A percentile compares a stretch with the other conserved stretches of the same genome.
Evolutionary conservation across 2,113 vertebrate genomes (phyloP).

Genomic region (Actenoides lindsayi): DNA sequence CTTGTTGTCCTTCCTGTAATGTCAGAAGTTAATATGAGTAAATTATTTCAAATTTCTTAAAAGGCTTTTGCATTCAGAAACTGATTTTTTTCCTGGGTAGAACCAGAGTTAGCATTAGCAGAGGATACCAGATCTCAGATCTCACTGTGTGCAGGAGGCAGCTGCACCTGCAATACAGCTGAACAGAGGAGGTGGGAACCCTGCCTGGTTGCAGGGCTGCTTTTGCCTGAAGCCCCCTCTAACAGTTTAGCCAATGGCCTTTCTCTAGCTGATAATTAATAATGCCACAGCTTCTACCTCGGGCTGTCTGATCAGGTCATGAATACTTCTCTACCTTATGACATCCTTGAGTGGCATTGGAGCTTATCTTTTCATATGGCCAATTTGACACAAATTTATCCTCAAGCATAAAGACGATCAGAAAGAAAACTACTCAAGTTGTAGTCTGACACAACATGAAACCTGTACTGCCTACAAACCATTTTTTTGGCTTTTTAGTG

Average conservation of each 20-base stretch:
- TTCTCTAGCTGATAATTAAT: not conserved
- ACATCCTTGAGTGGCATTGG: not conserved
- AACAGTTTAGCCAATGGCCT: constrained; percentile 31
- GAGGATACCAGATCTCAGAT: not conserved
- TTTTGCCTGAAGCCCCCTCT: constrained; percentile 23
- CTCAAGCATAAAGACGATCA: not conserved
- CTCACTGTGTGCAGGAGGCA: constrained; percentile 16
- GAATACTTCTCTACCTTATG: not conserved
- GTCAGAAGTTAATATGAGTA: not conserved
- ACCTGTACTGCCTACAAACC: not conserved
- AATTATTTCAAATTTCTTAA: not conserved
- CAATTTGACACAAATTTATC: not conserved
- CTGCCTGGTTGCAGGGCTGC: not conserved
- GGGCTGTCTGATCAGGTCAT: not conserved
- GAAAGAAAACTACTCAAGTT: not conserved
- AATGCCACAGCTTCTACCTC: not conserved
- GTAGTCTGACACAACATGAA: not conserved
- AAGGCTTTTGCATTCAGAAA: not conserved
- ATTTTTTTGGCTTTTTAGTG: not conserved
- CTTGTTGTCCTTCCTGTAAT: not conserved
- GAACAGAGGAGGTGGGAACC: constrained; percentile 11
- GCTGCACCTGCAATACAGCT: not conserved
- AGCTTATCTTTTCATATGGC: not conserved
- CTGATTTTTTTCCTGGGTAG: not conserved
- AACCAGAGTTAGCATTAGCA: not conserved